These are phyloP conservation scores for Temnothorax longispinosus DNA, from an alignment of 1,140 invertebrate genomes.

Conservation along the genomic window DNA sequence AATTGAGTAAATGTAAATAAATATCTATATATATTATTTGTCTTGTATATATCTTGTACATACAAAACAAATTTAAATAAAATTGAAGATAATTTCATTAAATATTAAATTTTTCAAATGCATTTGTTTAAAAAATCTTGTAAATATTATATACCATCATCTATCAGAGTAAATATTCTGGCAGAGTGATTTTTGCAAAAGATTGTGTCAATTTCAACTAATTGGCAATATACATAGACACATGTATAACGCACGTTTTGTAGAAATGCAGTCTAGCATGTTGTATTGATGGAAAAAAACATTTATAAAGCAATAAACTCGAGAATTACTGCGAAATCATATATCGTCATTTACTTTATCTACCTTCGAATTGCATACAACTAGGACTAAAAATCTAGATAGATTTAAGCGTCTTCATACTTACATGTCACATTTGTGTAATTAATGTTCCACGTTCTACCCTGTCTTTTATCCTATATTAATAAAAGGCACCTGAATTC, in stretches of 20 bases:
- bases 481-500: constrained; percentile 71
- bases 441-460: constrained; percentile 51
- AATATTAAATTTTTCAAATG: background rate
- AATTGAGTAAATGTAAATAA: background rate
- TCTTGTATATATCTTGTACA: background rate
- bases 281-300: constrained; percentile 58
- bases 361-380: constrained; percentile 14
- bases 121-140: background rate
- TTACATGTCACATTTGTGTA: constrained; percentile 69
- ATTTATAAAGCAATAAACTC: constrained; percentile 49
- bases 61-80: background rate
- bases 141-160: background rate
- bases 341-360: constrained; percentile 51
- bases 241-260: background rate
- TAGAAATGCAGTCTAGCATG: constrained; percentile 43
- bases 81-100: background rate
- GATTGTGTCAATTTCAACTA: background rate
- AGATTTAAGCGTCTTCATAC: constrained; percentile 71
- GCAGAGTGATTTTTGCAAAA: background rate
- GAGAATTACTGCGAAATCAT: constrained; percentile 48
- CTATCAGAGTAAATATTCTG: background rate
- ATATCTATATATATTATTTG: no score
- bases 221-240: background rate
- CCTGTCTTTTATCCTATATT: constrained; percentile 61
- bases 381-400: constrained; percentile 62